Base-by-base conservation (phyloP, 1,140 invertebrate species). In the Neodiprion pinetum region DNA sequence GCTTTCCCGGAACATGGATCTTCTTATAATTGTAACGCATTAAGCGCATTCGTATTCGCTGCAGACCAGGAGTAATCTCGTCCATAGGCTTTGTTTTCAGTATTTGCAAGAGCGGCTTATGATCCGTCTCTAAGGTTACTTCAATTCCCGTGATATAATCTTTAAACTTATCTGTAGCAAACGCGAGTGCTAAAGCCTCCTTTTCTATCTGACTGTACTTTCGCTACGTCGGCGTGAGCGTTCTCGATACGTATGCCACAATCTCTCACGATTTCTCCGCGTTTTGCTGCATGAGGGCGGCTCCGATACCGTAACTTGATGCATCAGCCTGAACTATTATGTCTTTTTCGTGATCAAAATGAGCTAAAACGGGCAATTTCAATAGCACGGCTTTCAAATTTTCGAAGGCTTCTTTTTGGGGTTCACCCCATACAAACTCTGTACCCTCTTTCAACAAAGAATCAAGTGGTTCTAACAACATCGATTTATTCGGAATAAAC, bases 201-300 rank as follows among this genome's bases (percentile, higher is more conserved):
- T 87, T 89, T 49, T 90, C 86, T 23, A 90, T 86, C 76, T 90
- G 87, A 23, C 83, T 78, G 76, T 90, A 91, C 71, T 87, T 85
- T 67, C 75, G 74, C 76, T 90, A 87, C 9, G 80, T 75, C 9
- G 70, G 23, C n/a, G 66, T 80, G 28, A 90, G 79, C 1, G 85
- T 78, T 50, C 86, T 79, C 28, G 88, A 89, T 9, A 81, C 82
- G 74, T 80, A 89, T 1, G 81, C 78, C 48, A 85, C 80, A 7
- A 81, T 73, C 72, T 77, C 76, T 65, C 77, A 68, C 7, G 50
- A 21, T n/a, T 67, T 67, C 11, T 80, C 70, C 10, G 74, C 48
- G 48, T 28, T 49, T 68, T 61, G 50, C 40, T 48, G 53, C 53
- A 61, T 61, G 2, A 61, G 1, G 7, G 53, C 53, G 5, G 23